These are phyloP conservation scores for Malurus cyaneus DNA, from an alignment of 2,113 vertebrate genomes.

Conservation along the genomic window DNA sequence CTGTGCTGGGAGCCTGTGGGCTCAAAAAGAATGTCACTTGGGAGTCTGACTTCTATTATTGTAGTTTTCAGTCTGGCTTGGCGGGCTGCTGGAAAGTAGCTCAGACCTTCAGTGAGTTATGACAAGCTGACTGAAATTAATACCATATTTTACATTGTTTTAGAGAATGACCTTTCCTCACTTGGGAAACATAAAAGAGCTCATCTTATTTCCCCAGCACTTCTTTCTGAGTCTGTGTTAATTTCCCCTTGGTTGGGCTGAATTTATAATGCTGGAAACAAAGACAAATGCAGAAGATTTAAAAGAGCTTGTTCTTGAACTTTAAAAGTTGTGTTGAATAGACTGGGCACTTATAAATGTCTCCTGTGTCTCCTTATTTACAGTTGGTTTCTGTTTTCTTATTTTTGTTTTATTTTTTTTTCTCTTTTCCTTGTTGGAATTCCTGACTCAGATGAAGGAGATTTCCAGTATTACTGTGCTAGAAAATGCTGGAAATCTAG, in stretches of 20 bases:
- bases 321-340: conserved; percentile 1
- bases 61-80: conserved; percentile 11
- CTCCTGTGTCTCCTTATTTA: conserved; percentile 15
- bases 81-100: neutral
- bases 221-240: neutral
- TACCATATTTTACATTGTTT: conserved; percentile 46
- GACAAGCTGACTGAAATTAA: conserved; percentile 2
- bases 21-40: neutral
- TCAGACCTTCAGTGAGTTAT: conserved; percentile 31
- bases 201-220: conserved; percentile 21
- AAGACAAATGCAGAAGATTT: conserved; percentile 9
- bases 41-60: neutral
- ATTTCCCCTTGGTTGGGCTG: neutral
- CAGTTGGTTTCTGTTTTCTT: neutral
- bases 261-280: neutral
- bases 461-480: neutral
- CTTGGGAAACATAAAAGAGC: neutral
- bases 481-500: neutral
- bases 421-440: neutral
- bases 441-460: neutral
- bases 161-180: conserved; percentile 25
- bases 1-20: neutral
- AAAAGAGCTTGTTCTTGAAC: neutral
- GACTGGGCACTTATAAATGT: neutral
- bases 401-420: neutral